A percentile compares a stretch with the other conserved stretches of the same genome.
phyloP scores from a whole-genome alignment of 2,113 vertebrate genomes.

The Saguinus midas region DNA sequence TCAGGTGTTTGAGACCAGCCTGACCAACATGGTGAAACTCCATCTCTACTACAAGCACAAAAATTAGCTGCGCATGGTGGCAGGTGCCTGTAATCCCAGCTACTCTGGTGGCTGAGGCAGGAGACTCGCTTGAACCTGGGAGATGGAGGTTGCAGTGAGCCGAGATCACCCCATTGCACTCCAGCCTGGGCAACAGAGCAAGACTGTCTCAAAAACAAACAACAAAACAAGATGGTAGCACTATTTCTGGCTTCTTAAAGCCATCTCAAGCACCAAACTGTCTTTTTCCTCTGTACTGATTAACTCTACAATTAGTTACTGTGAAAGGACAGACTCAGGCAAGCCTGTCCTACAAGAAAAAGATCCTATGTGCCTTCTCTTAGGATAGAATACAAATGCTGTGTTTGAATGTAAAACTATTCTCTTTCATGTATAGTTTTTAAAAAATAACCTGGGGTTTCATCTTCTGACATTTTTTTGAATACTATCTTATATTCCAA shows the following conservation, averaged over 20 bases:
- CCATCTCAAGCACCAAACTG: neutral
- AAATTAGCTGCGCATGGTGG: too few species aligned
- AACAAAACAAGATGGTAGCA: too few species aligned
- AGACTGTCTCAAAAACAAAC: too few species aligned
- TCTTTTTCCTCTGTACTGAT: neutral
- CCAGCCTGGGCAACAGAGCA: too few species aligned
- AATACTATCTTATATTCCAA: neutral
- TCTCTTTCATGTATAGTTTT: neutral
- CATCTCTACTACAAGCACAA: too few species aligned
- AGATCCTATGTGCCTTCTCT: neutral
- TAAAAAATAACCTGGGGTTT: neutral
- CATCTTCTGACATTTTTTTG: conserved; percentile 10
- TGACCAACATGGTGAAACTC: too few species aligned
- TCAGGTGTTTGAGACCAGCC: too few species aligned
- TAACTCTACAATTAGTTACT: neutral
- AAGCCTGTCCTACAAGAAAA: neutral
- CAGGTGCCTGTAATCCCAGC: too few species aligned
- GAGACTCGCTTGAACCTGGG: too few species aligned
- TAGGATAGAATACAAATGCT: neutral
- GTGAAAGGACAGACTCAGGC: neutral
- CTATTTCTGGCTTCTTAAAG: neutral
- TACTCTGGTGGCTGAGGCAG: too few species aligned
- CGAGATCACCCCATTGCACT: too few species aligned
- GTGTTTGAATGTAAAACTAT: neutral
- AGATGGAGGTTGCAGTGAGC: too few species aligned